These are phyloP conservation scores for Propithecus perrieri DNA, from an alignment of 2,797 vertebrate species.

Conservation along the genomic window DNA sequence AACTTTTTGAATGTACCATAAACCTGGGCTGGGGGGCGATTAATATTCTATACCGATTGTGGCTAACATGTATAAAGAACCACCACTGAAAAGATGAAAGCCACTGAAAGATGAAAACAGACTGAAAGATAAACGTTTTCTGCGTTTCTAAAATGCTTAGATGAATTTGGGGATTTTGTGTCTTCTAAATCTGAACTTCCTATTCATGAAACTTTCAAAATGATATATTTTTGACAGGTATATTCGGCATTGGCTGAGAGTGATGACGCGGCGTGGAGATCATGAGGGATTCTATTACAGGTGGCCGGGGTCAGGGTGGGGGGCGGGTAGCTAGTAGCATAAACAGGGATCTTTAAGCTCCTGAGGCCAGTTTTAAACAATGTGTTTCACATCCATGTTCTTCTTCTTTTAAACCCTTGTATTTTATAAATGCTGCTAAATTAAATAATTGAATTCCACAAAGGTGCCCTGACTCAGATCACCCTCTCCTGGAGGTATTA, in stretches of 20 bases:
- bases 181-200: background rate
- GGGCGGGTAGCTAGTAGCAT: background rate
- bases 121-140: background rate
- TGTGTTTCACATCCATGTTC: background rate
- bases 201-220: background rate
- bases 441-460: background rate
- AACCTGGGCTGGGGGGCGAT: background rate
- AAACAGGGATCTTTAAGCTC: background rate
- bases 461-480: background rate
- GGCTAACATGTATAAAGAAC: conserved; percentile 11
- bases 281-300: background rate
- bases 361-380: background rate
- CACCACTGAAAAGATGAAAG: background rate
- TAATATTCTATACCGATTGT: conserved; percentile 33
- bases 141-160: conserved; percentile 4
- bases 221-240: background rate
- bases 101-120: too few relatives aligned
- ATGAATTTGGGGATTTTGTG: background rate
- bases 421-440: background rate
- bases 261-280: background rate
- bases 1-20: conserved; percentile 22
- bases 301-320: background rate
- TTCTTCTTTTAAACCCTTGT: background rate
- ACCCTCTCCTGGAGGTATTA: background rate
- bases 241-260: background rate